Percentiles rank a stretch among this genome's conserved stretches.
These are phyloP conservation scores for Synergus laeviventris DNA, from an alignment of 2,888 invertebrate species.

Conservation along the genomic window DNA sequence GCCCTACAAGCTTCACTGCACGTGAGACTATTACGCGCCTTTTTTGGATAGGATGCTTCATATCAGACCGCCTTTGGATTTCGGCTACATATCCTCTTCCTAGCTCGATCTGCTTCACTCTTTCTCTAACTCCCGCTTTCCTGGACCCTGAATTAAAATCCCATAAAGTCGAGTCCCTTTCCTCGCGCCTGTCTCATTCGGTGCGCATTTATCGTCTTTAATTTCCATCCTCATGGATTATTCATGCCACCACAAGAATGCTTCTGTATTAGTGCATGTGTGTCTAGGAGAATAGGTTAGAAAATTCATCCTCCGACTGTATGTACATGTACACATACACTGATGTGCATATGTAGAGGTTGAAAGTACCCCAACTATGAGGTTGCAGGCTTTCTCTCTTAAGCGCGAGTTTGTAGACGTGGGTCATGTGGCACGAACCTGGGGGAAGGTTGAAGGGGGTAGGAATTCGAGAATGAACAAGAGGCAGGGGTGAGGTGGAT, in stretches of 20 bases:
- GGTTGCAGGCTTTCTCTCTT: constrained; percentile 48
- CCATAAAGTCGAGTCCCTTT: constrained; percentile 66
- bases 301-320: constrained; percentile 14
- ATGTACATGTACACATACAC: constrained; percentile 2
- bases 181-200: constrained; percentile 66
- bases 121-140: constrained; percentile 46
- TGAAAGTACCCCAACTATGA: constrained; percentile 16
- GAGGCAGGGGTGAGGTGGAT: constrained; percentile 12
- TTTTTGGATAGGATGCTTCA: not conserved
- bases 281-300: constrained; percentile 21
- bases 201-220: constrained; percentile 73
- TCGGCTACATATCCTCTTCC: constrained; percentile 6
- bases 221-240: constrained; percentile 74
- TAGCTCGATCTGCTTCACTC: constrained; percentile 44
- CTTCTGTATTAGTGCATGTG: constrained; percentile 52
- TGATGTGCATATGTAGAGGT: not conserved
- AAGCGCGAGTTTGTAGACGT: constrained; percentile 36
- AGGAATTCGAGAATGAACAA: constrained; percentile 35
- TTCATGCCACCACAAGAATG: constrained; percentile 64
- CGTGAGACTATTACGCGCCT: constrained; percentile 1
- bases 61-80: constrained; percentile 1
- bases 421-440: not conserved
- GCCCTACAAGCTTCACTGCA: constrained; percentile 1
- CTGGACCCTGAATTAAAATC: constrained; percentile 70
- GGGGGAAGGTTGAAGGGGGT: not conserved